Base-by-base conservation (phyloP, 2,888 invertebrate genomes). In the Agrotis clavis region DNA sequence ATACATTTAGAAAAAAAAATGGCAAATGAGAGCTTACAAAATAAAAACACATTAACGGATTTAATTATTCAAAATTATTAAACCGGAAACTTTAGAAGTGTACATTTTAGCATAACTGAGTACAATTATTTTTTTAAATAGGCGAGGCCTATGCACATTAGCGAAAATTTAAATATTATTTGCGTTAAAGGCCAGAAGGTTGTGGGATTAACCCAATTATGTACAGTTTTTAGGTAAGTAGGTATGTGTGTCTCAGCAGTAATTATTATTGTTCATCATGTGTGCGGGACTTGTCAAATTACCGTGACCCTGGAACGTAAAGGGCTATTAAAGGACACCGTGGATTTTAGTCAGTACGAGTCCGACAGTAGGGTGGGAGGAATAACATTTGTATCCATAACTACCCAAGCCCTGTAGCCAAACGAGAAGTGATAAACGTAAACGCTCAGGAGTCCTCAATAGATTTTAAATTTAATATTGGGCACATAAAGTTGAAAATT, bases 41-140 rank as follows among this genome's bases (percentile, higher is more conserved):
- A 45, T 2, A 1, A 19, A 41, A 45, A 61, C 4, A 16, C n/a
- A 9, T 4, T 30, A n/a, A 19, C 14, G 7, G 48, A 5, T 14
- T 50, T 50, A 16, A 50, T 64, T 35, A 51, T 18, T 53, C 35
- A 64, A 41, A n/a, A 65, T 45, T 25, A 65, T 4, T 59, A 16
- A 50, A 35, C 19, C 35, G 18, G 9, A 25, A 14, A 65, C 14
- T 65, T 1, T 14, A n/a, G 11, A n/a, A 25, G 19, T 9, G 47
- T 62, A 30, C 16, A 21, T 68, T 53, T 67, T 30, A 30, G 30
- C 25, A 67, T 19, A 53, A 67, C 19, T 19, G 45, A 45, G 18
- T 19, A 19, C 18, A 53, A 66, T 19, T 51, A 50, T 1, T 45
- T n/a, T 65, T 16, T n/a, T 4, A 18, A 65, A 14, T 14, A n/a